These are phyloP conservation scores for Poeciliopsis prolifica DNA, from an alignment of 2,113 vertebrate genomes.

Conservation along the genomic window DNA sequence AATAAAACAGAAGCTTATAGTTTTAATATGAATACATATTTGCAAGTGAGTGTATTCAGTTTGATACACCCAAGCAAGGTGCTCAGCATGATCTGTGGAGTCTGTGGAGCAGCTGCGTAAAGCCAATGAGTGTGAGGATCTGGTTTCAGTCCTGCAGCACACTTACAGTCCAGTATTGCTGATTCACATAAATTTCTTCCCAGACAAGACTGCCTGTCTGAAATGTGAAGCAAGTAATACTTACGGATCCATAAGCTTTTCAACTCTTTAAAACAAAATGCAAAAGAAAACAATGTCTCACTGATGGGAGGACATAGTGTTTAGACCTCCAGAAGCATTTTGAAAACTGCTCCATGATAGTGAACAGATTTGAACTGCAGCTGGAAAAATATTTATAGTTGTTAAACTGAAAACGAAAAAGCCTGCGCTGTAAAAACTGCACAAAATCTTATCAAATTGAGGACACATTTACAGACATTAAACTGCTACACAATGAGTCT, in stretches of 20 bases:
- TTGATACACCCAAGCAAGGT: conserved; percentile 38
- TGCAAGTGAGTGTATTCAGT: conserved; percentile 10
- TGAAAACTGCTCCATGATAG: not conserved
- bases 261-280: conserved; percentile 15
- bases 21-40: not conserved
- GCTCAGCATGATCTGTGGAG: conserved; percentile 42
- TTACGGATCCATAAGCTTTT: conserved; percentile 24
- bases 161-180: conserved; percentile 54
- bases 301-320: not conserved
- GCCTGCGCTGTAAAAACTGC: too few species aligned
- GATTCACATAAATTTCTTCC: conserved; percentile 60
- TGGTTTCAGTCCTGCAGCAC: conserved; percentile 67
- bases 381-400: too few species aligned
- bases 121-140: conserved; percentile 59
- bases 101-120: conserved; percentile 40
- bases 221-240: conserved; percentile 25
- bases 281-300: not conserved
- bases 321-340: not conserved
- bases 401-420: too few species aligned
- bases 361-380: not conserved
- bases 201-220: conserved; percentile 35
- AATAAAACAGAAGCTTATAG: not conserved
- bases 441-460: not conserved
- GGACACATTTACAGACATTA: not conserved
- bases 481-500: not conserved